Evolutionary conservation across 2,113 vertebrate species (phyloP), one percentile per base, ranked within the genome.

Genomic region (Zosterops pallidus): DNA sequence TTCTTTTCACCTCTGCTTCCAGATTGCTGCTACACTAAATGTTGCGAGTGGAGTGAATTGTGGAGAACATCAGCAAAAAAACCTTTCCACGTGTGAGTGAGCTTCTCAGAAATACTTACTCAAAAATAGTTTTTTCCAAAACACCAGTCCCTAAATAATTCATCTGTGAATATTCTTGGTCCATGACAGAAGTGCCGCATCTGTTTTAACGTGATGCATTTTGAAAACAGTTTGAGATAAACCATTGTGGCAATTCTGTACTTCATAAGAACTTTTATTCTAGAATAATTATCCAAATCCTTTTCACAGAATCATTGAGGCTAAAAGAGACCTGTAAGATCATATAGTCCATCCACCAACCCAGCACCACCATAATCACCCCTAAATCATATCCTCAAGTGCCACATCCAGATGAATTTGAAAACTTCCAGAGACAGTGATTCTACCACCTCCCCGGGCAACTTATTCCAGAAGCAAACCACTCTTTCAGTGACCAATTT

Each of bases 1-100:
- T 72, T 87, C 50, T 89, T 95, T 84, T 87, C 91, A 95, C 83
- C 83, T 81, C 80, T 92, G 72, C 77, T 82, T 95, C 89, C 44
- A 62, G 60, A 75, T 4, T 81, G 64, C 62, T 85, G n/a, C 78
- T 93, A 83, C 47, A 31, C 72, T 80, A 90, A 83, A 83, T 47
- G 25, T 53, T 81, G 31, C 41, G 69, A 89, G 49, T 39, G 56
- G 55, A 85, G 28, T 69, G 50, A 95, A 69, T 42, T 57, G 46
- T 57, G 29, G 52, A 92, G 70, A 84, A 72, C 28, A 55, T 62
- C 65, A 93, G 55, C 79, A 92, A 31, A 81, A 90, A 80, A 90
- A 37, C 25, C 44, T 65, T 83, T 80, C 50, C 53, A 57, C 29
- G 12, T 31, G 42, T 15, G 26, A 81, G 39, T 49, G 21, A 81